Base-by-base conservation (phyloP, 2,888 invertebrate species). In the Eristalis pertinax region DNA sequence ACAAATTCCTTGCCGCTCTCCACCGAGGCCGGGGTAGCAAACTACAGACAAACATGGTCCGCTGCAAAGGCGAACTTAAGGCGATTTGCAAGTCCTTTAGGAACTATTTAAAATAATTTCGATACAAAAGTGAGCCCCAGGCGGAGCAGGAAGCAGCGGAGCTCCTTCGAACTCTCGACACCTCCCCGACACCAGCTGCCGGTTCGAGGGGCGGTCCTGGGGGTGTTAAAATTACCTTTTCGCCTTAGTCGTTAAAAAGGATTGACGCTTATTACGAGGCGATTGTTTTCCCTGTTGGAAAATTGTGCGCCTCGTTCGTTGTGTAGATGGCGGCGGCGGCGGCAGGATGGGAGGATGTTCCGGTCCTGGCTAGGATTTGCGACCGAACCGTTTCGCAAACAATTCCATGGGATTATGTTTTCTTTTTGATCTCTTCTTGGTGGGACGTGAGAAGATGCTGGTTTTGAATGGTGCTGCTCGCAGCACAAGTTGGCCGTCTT, bases 61-160 rank as follows among this genome's bases (percentile, higher is more conserved):
- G 4, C 43, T 41, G 62, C 67, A 24, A 76, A 69, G 68, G 63
- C 58, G 58, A 77, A 35, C 81, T 85, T 77, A 81, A 81, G 73
- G 76, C 85, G 76, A 81, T 73, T 85, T 77, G 56, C 41, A 81
- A 81, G 72, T 85, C 81, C 73, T 73, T 74, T 38, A 32, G 68
- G 68, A 83, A 83, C 77, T 68, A 77, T 77, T 81, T 81, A 50
- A 77, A 85, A 81, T 76, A 85, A 81, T 81, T 81, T 81, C 77
- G 64, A 81, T 77, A 85, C 73, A 81, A 85, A 69, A 81, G 73
- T 77, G 38, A 68, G 80, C 80, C 76, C 75, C 75, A 41, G 41
- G 63, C 26, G 26, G 60, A 15, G 60, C 10, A 26, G 60, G 26
- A 13, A 58, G 35, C 64, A 65, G 65, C 32, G 15, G 38, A 50